Conservation (phyloP, 2,888 invertebrate species). For the Heliconius hortense region DNA sequence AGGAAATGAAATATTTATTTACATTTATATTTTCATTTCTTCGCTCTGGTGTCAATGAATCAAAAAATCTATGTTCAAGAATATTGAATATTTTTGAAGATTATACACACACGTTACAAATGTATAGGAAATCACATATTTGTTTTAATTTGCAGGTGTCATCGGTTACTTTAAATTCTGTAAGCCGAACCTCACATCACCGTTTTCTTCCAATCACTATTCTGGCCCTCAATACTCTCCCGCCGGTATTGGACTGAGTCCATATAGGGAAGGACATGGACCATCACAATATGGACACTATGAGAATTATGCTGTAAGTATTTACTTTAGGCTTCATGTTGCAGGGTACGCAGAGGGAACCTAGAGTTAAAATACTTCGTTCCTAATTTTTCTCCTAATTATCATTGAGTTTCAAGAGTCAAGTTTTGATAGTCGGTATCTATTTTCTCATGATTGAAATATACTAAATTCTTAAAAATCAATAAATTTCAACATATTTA, state of each 20-base stretch:
- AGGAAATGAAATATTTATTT: too few relatives aligned
- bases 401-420: too few relatives aligned
- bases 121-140: background rate
- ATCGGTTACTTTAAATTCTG: constrained; percentile 93
- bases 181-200: constrained; percentile 85
- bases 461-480: background rate
- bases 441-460: too few relatives aligned
- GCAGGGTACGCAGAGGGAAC: background rate
- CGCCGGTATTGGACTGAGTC: constrained; percentile 87
- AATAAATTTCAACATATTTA: background rate
- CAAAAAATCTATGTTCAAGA: too few relatives aligned
- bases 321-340: background rate
- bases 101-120: background rate
- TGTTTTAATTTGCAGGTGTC: constrained; percentile 76
- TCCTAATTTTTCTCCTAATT: background rate
- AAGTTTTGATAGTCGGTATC: background rate
- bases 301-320: constrained; percentile 66
- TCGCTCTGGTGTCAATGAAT: too few relatives aligned
- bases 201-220: constrained; percentile 71
- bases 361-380: background rate
- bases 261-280: constrained; percentile 72
- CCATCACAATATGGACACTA: constrained; percentile 67
- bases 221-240: constrained; percentile 87
- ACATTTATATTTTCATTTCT: too few relatives aligned
- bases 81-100: too few relatives aligned